A percentile compares a stretch with the other conserved stretches of the same genome.
phyloP scores from a whole-genome alignment of 30 jellyfish, hydroid and myxozoan species.

The Pelagia noctiluca region DNA sequence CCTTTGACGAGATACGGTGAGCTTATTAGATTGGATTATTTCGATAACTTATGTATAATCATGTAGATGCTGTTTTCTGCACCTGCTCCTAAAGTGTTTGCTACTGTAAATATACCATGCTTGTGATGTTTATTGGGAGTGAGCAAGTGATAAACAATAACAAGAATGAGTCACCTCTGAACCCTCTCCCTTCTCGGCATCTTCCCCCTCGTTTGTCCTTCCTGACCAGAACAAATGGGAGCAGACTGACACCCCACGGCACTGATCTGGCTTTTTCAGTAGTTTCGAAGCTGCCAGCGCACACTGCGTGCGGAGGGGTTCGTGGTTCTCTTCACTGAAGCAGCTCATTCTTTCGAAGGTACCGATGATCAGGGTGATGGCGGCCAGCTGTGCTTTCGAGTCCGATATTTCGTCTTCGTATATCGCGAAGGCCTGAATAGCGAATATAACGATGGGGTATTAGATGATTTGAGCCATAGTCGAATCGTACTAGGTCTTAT shows the following conservation, averaged over 20 bases:
- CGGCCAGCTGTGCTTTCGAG: slow-evolving; percentile 99
- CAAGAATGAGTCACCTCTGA: slow-evolving; percentile 60
- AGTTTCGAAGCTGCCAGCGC: slow-evolving; percentile 98
- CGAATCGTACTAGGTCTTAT: too few relatives aligned
- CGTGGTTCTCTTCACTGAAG: slow-evolving; percentile 97
- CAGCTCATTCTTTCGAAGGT: slow-evolving; percentile 94
- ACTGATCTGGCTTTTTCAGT: slow-evolving; percentile 96
- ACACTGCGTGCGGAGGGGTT: slow-evolving; percentile 98
- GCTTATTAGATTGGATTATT: too few relatives aligned
- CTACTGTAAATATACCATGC: too few relatives aligned
- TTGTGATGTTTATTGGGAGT: too few relatives aligned
- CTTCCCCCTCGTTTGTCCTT: slow-evolving; percentile 90
- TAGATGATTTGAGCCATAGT: too few relatives aligned
- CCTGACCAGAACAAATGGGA: slow-evolving; percentile 99
- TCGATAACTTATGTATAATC: too few relatives aligned
- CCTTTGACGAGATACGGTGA: too few relatives aligned
- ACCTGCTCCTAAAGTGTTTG: too few relatives aligned
- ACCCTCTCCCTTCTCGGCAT: slow-evolving; percentile 79
- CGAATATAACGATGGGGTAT: too few relatives aligned
- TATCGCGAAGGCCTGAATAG: slow-evolving; percentile 94
- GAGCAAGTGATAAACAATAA: not conserved
- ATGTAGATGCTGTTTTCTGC: too few relatives aligned
- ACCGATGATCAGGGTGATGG: slow-evolving; percentile 95
- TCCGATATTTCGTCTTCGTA: slow-evolving; percentile 98
- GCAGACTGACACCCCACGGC: slow-evolving; percentile 99